Evolutionary conservation across 2,113 vertebrate species (phyloP).

Genomic region (Camelus dromedarius): DNA sequence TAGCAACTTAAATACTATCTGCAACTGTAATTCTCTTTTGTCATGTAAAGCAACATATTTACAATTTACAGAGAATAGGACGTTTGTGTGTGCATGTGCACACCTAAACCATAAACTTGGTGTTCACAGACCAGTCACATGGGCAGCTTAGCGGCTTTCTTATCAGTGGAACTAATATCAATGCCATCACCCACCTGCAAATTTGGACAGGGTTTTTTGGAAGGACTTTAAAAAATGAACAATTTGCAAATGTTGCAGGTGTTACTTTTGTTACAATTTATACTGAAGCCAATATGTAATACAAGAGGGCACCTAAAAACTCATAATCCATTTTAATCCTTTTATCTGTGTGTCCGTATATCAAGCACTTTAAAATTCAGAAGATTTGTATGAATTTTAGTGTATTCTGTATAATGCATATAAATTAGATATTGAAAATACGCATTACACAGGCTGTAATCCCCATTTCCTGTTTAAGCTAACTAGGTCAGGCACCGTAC

Average conservation of each 20-base stretch:
- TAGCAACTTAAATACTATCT: slow-evolving; percentile 8
- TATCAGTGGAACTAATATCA: not conserved
- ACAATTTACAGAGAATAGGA: not conserved
- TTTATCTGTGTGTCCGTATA: not conserved
- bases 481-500: not conserved
- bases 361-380: slow-evolving; percentile 14
- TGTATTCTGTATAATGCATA: not conserved
- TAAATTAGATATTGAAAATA: not conserved
- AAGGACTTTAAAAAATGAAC: not conserved
- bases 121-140: not conserved
- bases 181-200: not conserved
- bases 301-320: not conserved
- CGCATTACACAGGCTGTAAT: not conserved
- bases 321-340: not conserved
- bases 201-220: not conserved
- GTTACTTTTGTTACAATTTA: slow-evolving; percentile 28
- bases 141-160: not conserved
- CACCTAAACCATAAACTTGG: not conserved
- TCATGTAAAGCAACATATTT: not conserved
- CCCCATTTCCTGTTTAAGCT: slow-evolving; percentile 25
- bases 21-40: not conserved
- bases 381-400: not conserved
- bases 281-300: not conserved
- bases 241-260: not conserved
- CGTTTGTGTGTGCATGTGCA: not conserved